A percentile compares a stretch with the other conserved stretches of the same genome.
Evolutionary conservation across 37 sponge, comb jelly and placozoan genomes (phyloP).

Genomic region (Geodia barretti): DNA sequence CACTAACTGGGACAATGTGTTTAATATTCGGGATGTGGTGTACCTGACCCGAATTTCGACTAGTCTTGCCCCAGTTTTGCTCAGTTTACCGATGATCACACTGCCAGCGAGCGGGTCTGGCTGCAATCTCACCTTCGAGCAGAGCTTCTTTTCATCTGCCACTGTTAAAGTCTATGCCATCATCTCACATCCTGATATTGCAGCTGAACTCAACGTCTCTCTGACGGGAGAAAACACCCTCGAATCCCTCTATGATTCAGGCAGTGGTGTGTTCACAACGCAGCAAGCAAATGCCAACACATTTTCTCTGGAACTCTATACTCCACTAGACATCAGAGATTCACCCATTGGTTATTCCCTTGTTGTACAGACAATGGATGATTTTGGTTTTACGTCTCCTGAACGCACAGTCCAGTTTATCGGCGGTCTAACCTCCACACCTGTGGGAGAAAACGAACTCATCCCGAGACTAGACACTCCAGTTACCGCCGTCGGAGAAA

Average conservation of each 20-base stretch:
- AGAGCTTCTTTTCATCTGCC: background rate
- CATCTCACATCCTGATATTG: slow-evolving; percentile 31
- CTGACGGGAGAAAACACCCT: background rate
- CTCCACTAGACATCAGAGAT: slow-evolving; percentile 12
- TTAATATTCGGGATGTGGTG: slow-evolving; percentile 39
- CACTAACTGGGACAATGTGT: slow-evolving; percentile 21
- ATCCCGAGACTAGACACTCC: background rate
- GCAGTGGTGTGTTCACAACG: slow-evolving; percentile 11
- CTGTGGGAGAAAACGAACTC: background rate
- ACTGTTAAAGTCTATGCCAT: slow-evolving; percentile 16
- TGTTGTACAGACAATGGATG: slow-evolving; percentile 21
- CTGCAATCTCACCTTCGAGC: slow-evolving; percentile 29
- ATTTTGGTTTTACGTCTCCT: background rate
- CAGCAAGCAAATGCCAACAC: background rate
- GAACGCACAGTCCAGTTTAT: slow-evolving; percentile 14
- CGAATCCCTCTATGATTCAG: background rate
- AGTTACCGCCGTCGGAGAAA: slow-evolving; percentile 19
- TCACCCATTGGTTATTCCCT: slow-evolving; percentile 28
- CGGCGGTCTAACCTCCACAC: background rate
- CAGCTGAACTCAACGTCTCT: background rate
- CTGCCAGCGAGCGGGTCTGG: background rate
- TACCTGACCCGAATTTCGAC: slow-evolving; percentile 24
- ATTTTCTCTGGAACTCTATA: slow-evolving; percentile 6
- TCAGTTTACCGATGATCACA: background rate
- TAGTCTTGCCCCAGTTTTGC: slow-evolving; percentile 43